Base-by-base conservation (phyloP, 2,113 vertebrate genomes). In the Tringa solitaria region DNA sequence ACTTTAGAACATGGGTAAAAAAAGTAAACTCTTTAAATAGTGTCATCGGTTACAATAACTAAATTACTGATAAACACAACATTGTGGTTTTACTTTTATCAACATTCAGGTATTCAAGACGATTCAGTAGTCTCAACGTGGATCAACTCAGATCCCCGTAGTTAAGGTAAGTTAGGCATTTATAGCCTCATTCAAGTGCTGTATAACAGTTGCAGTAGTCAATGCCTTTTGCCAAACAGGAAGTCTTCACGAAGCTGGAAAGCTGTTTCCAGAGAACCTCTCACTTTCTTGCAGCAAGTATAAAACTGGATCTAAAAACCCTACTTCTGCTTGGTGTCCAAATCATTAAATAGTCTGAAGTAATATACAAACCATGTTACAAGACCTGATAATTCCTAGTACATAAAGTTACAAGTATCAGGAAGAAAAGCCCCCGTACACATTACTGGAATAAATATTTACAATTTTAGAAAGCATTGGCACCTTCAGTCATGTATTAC, bases 101-200 rank as follows among this genome's bases (percentile, higher is more conserved):
- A 94, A 85, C 83, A 76, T 87, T 84, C 74, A 83, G 93, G 75
- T 74, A 75, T 93, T 95, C 68, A 84, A 61, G 61, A 78, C 24
- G 7, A 75, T 73, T 98, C 98, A 98, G 98, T 98, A 98, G 98
- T 98, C 94, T 97, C 65, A 93, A 33, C 4, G 3, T 32, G 95
- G 93, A 97, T 92, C 74, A 13, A 51, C 78, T 26, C 64, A 81
- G 95, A 96, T 91, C 96, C 90, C 10, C 6, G 33, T 33, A 83
- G 28, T 46, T 84, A 68, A 90, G 50, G 68, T 76, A 90, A 64
- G 23, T 68, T 13, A 63, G 78, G 81, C 84, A 74, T 69, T 86
- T 80, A n/a, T 2, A 35, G 37, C 89, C 87, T 94, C 92, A 74
- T 96, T 96, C 97, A 98, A 96, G 97, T 97, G 97, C 97, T 97